Evolutionary conservation across 2,888 invertebrate genomes (phyloP).

Genomic region (Mesorhabditis belari): DNA sequence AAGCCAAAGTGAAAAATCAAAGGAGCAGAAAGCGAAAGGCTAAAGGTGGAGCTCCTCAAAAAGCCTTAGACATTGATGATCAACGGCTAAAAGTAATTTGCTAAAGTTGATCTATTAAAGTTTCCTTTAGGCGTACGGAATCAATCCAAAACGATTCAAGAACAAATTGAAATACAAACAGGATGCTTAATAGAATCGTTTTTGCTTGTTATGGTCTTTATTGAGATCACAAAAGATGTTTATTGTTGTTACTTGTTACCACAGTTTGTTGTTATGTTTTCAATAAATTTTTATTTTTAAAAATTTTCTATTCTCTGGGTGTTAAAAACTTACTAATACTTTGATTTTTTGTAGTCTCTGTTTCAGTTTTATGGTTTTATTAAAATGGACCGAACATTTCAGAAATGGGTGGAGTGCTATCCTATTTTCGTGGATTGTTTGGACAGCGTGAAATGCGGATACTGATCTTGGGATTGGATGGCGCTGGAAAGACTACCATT

Average conservation of each 20-base stretch:
- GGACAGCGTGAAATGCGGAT: conserved; percentile 61
- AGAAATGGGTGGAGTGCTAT: conserved; percentile 75
- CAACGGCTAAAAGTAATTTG: too few species aligned
- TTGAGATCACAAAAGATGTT: too few species aligned
- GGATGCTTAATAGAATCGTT: too few species aligned
- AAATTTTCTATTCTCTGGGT: conserved; percentile 3
- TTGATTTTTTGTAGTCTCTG: neutral
- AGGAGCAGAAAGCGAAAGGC: conserved; percentile 13
- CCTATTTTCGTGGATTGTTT: conserved; percentile 84
- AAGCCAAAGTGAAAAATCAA: conserved; percentile 3
- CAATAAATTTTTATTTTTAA: too few species aligned
- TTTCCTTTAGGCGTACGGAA: conserved; percentile 83
- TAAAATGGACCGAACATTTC: neutral
- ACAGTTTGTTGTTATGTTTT: too few species aligned
- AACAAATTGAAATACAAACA: conserved; percentile 60
- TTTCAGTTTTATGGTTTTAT: neutral
- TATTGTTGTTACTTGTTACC: too few species aligned
- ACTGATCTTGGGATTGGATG: conserved; percentile 61
- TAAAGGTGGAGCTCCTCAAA: conserved; percentile 11
- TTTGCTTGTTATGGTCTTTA: too few species aligned
- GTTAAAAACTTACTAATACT: neutral
- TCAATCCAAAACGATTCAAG: conserved; percentile 81
- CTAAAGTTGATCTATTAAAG: too few species aligned
- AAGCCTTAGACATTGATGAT: conserved; percentile 62
- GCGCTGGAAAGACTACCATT: conserved; percentile 82